Base-by-base conservation (phyloP, 2,888 invertebrate species). In the Scaptomyza polygonia region DNA sequence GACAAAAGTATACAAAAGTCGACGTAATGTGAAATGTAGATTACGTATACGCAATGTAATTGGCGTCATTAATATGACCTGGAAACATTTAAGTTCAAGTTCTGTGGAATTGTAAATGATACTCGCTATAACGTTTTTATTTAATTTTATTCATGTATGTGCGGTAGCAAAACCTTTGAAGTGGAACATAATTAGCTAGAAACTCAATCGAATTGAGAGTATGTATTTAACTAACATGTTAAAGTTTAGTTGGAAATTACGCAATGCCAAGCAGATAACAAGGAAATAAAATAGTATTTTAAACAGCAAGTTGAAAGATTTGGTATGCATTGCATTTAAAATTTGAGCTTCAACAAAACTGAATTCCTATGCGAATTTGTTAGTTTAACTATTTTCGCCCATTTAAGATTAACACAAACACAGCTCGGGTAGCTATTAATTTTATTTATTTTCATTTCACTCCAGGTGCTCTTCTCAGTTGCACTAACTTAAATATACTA, bases 21-120 rank as follows among this genome's bases (percentile, higher is more conserved):
- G 53, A 59, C 59, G 55, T 48, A 53, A 53, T 57, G 8, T 42
- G n/a, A 55, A 64, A 47, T 48, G 27, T 40, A 43, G 54, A 86
- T 80, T 83, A 84, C 67, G 75, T 70, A 86, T 86, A 72, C 79
- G 85, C 65, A 51, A 5, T 59, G 53, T 55, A 47, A 45, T 21
- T 59, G 56, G 44, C 64, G 72, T 69, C 80, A 58, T 66, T 21
- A 65, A 43, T 45, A 8, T 61, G 51, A 66, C 40, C 72, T 36
- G 67, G 16, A 34, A 58, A 48, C 48, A 71, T 42, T 49, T 32
- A 57, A 62, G 79, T 62, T 82, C 76, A 76, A 62, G 67, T 56
- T 59, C 55, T 40, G 49, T 34, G 42, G 8, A 45, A 68, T 34
- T 42, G 43, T 36, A 47, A 32, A 32, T 57, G 21, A 63, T 58